Evolutionary conservation across 2,888 invertebrate species (phyloP), one percentile per base, ranked within the genome.

Genomic region (Drosophila fulvimacula): DNA sequence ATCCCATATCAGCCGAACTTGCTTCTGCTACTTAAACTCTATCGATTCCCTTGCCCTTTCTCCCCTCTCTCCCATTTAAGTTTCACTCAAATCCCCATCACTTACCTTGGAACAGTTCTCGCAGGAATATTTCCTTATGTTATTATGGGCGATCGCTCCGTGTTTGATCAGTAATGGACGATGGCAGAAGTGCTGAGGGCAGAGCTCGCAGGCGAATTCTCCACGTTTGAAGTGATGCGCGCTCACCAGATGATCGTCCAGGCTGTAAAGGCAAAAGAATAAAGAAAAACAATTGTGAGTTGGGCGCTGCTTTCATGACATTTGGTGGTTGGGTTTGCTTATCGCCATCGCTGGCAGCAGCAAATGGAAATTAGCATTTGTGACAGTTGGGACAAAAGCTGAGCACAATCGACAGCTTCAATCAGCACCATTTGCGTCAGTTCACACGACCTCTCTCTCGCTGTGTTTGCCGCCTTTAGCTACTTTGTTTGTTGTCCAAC

Each of bases 71-170:
- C 21, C 2, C 13, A 19, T 36, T 9, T 2, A 5, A 11, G 9
- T 24, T 30, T 15, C 5, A 10, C 27, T 2, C 13, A 41, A 32
- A 39, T 44, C 44, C 2, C 46, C 5, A 15, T 2, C 2, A 91
- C 93, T 93, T 93, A 96, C 96, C 95, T 96, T 97, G 78, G 96
- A 94, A 91, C 97, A 97, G 92, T 98, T 98, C 92, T 98, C 98
- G 93, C 98, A 98, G 76, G 96, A 96, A 93, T 97, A 98, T 91
- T 96, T 96, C 82, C 97, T 95, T 69, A 96, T 95, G 91, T 96
- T 96, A 30, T 97, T 96, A 92, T 97, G 97, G 42, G 95, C 95
- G 52, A 96, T 93, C 3, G 96, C 96, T 63, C 96, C 95, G 92
- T 98, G 98, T 55, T 96, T 95, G 70, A 97, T 95, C 59, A 98